Percentiles rank a stretch among this genome's conserved stretches.
phyloP scores from a whole-genome alignment of 2,113 vertebrate genomes.

The Notothenia coriiceps region DNA sequence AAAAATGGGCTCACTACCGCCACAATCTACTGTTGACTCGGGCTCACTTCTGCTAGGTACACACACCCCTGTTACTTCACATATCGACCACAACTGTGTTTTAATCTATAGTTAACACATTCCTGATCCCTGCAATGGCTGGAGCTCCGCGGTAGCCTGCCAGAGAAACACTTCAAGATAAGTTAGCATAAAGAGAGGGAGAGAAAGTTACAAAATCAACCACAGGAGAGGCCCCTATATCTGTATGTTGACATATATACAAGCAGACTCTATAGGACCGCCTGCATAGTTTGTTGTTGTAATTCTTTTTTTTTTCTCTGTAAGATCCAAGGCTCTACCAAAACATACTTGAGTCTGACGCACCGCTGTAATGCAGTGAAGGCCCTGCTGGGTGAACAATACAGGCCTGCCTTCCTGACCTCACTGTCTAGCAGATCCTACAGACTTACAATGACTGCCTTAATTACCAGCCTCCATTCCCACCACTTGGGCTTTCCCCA shows the following conservation, averaged over 20 bases:
- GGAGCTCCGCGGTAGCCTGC: constrained; percentile 11
- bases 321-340: constrained; percentile 55
- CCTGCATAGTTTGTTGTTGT: constrained; percentile 60
- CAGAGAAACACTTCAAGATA: constrained; percentile 37
- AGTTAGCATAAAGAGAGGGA: constrained; percentile 25
- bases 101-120: constrained; percentile 38
- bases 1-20: not conserved
- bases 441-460: constrained; percentile 82
- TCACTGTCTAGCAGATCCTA: constrained; percentile 80
- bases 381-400: constrained; percentile 80
- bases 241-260: constrained; percentile 57
- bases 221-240: constrained; percentile 49
- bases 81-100: constrained; percentile 32
- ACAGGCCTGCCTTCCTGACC: constrained; percentile 83
- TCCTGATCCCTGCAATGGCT: constrained; percentile 21
- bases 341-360: constrained; percentile 67
- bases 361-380: constrained; percentile 71
- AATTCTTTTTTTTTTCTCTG: constrained; percentile 46
- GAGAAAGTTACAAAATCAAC: constrained; percentile 35
- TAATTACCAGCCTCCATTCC: constrained; percentile 84
- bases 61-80: constrained; percentile 25
- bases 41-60: not conserved
- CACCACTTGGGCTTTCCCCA: constrained; percentile 81
- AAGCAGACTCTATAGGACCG: constrained; percentile 42
- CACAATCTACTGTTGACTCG: not conserved